Conservation (phyloP, 2,797 vertebrate genomes). For the Gallinago nigripennis region DNA sequence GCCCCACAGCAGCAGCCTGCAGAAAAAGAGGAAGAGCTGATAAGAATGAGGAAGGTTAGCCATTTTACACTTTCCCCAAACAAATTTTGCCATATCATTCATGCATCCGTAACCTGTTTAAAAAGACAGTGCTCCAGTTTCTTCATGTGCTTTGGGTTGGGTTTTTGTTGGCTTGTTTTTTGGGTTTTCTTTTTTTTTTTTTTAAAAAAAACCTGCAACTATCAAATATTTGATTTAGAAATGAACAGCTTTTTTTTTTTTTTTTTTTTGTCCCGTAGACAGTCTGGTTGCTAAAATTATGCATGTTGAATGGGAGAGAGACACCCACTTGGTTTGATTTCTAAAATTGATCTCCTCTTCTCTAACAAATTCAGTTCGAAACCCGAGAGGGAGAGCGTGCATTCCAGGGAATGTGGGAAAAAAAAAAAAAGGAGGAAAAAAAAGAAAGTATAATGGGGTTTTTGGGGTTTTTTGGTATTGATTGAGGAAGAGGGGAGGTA, state of each 20-base stretch:
- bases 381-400: not conserved
- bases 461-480: not conserved
- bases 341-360: not conserved
- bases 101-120: conserved; percentile 66
- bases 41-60: conserved; percentile 98
- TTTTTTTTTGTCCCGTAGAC: not conserved
- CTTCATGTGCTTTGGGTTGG: conserved; percentile 57
- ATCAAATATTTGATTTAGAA: not conserved
- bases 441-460: not conserved
- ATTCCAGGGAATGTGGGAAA: not conserved
- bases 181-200: too few relatives aligned
- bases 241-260: not conserved
- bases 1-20: conserved; percentile 84
- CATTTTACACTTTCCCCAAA: conserved; percentile 60
- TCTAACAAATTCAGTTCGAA: not conserved
- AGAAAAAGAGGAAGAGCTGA: conserved; percentile 87
- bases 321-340: not conserved
- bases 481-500: not conserved
- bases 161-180: not conserved
- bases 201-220: not conserved
- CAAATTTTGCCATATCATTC: conserved; percentile 52
- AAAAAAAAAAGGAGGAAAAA: too few relatives aligned
- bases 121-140: conserved; percentile 74
- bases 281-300: not conserved
- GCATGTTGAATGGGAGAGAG: not conserved